phyloP scores from a whole-genome alignment of 2,888 invertebrate species.

The Toxonevra muliebris region DNA sequence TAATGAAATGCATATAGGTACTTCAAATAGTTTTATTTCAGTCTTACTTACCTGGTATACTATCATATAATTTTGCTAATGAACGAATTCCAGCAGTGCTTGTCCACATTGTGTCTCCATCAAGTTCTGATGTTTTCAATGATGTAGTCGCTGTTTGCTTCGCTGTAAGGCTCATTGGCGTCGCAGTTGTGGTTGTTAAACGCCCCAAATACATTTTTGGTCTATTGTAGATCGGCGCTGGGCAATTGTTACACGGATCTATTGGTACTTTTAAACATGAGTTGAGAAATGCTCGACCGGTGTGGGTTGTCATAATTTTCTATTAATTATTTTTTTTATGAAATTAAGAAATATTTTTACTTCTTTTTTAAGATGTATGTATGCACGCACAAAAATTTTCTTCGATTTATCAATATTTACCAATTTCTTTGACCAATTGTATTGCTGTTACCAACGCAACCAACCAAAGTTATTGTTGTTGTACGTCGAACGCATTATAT shows the following conservation, averaged over 20 bases:
- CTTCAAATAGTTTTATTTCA: background rate
- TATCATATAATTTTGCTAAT: slow-evolving; percentile 77
- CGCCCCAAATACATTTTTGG: slow-evolving; percentile 56
- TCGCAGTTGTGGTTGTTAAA: slow-evolving; percentile 37
- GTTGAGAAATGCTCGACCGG: slow-evolving; percentile 74
- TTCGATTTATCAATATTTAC: slow-evolving; percentile 40
- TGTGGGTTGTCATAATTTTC: slow-evolving; percentile 67
- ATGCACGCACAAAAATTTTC: slow-evolving; percentile 34
- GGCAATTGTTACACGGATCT: slow-evolving; percentile 77
- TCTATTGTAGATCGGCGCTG: slow-evolving; percentile 76
- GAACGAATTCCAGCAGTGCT: slow-evolving; percentile 67
- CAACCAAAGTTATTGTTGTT: too few relatives aligned
- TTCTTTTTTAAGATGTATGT: background rate
- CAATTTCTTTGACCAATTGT: too few relatives aligned
- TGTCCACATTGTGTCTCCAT: slow-evolving; percentile 22
- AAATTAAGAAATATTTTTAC: background rate
- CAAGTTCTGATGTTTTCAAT: slow-evolving; percentile 7
- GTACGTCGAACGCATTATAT: too few relatives aligned
- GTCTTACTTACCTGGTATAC: slow-evolving; percentile 70
- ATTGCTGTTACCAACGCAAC: background rate
- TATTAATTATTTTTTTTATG: background rate
- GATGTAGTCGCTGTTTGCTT: background rate
- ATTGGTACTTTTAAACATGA: slow-evolving; percentile 78
- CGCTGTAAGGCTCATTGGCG: slow-evolving; percentile 5
- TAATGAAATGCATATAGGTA: background rate